These are phyloP conservation scores for Cranoglanis bouderius DNA, from an alignment of 2,113 vertebrate species.

Conservation along the genomic window DNA sequence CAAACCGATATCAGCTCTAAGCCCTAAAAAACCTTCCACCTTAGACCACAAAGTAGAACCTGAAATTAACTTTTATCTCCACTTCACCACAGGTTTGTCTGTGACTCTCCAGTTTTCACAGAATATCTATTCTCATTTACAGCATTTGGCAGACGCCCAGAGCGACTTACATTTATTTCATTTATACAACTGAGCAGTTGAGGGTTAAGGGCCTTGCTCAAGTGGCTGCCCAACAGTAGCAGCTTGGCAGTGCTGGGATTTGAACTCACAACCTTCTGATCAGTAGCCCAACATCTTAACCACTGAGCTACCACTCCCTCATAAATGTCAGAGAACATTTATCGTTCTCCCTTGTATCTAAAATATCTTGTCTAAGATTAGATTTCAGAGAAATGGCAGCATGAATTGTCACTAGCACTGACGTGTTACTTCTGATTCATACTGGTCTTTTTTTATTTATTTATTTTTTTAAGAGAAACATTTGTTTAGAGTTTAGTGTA, in stretches of 20 bases:
- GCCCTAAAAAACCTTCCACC: not conserved
- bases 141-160: no score
- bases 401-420: not conserved
- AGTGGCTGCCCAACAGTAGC: no score
- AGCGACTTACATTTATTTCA: no score
- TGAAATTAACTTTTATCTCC: not conserved
- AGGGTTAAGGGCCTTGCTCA: no score
- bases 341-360: not conserved
- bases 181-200: no score
- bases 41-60: not conserved
- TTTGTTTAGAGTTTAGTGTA: not conserved
- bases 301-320: no score
- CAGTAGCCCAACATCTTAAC: no score
- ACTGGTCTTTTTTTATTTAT: not conserved
- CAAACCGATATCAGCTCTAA: not conserved
- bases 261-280: no score
- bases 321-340: no score
- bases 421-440: not conserved
- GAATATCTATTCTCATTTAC: not conserved
- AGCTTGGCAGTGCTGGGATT: no score
- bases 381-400: not conserved
- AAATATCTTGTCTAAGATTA: not conserved
- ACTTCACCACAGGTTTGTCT: not conserved
- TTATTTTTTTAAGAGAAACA: no score
- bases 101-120: not conserved